Percentiles rank a stretch among this genome's conserved stretches.
Evolutionary conservation across 2,797 vertebrate species (phyloP).

Genomic region (Hydrolagus colliei): DNA sequence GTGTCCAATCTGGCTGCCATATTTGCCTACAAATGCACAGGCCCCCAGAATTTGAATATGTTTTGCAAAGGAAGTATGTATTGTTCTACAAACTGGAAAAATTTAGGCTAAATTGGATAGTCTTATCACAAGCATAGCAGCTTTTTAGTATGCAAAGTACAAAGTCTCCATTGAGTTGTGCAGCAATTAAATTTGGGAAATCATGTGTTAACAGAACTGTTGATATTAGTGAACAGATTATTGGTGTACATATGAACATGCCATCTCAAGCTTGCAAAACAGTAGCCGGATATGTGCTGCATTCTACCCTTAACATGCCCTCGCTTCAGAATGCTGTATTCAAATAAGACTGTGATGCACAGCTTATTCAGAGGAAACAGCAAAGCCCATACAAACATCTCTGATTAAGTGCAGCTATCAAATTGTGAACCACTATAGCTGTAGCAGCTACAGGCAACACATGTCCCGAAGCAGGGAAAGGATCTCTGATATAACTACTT

Average conservation of each 20-base stretch:
- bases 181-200: not conserved
- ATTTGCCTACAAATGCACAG: too few relatives aligned
- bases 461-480: not conserved
- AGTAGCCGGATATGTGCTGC: constrained; percentile 20
- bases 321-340: constrained; percentile 23
- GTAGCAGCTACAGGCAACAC: not conserved
- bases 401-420: constrained; percentile 29
- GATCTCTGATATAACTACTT: constrained; percentile 4
- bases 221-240: not conserved
- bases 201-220: not conserved
- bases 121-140: not conserved
- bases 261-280: not conserved
- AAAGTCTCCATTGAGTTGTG: not conserved
- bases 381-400: constrained; percentile 24
- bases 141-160: not conserved
- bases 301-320: constrained; percentile 9
- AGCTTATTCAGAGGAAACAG: constrained; percentile 27
- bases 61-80: too few relatives aligned
- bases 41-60: too few relatives aligned
- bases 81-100: not conserved
- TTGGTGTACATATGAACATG: not conserved
- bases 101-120: not conserved
- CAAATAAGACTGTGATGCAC: constrained; percentile 26
- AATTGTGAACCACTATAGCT: constrained; percentile 17
- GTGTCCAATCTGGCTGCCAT: too few relatives aligned